These are phyloP conservation scores for Heterotis niloticus DNA, from an alignment of 2,113 vertebrate species.

Conservation along the genomic window DNA sequence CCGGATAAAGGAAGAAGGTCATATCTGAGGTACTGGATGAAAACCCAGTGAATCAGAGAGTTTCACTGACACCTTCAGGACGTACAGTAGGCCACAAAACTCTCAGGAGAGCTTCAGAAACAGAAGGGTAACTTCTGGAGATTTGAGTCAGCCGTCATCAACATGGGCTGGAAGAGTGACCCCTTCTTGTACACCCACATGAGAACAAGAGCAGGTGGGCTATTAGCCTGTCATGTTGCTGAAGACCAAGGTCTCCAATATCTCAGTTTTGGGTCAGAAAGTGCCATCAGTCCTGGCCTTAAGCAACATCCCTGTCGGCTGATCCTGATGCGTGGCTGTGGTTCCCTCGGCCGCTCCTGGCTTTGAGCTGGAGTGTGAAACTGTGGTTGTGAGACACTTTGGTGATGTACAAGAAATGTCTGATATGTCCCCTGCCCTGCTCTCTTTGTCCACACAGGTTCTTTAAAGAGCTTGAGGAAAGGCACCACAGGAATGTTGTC, in stretches of 20 bases:
- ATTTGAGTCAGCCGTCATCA: neutral
- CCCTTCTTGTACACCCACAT: neutral
- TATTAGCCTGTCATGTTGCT: no score
- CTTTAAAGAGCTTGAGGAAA: conserved; percentile 85
- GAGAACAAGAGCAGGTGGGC: conserved; percentile 2
- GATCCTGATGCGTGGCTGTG: neutral
- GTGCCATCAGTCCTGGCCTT: no score
- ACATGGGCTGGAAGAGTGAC: neutral
- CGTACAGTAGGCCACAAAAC: neutral
- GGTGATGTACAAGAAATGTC: neutral
- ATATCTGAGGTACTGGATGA: neutral
- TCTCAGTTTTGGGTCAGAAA: no score
- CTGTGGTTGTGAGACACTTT: neutral
- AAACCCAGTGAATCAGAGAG: neutral
- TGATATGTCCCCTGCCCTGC: neutral
- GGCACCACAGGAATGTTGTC: conserved; percentile 79
- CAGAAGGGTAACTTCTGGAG: conserved; percentile 18
- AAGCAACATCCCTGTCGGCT: neutral
- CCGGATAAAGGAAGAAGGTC: neutral
- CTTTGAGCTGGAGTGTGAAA: conserved; percentile 13
- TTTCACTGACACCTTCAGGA: conserved; percentile 20
- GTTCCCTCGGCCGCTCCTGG: conserved; percentile 32
- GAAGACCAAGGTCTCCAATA: neutral
- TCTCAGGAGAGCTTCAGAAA: conserved; percentile 26
- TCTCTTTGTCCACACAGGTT: conserved; percentile 64